Evolutionary conservation across 92 coral and sea anemone genomes (phyloP), one percentile per base, ranked within the genome.

Genomic region (Porites rus): DNA sequence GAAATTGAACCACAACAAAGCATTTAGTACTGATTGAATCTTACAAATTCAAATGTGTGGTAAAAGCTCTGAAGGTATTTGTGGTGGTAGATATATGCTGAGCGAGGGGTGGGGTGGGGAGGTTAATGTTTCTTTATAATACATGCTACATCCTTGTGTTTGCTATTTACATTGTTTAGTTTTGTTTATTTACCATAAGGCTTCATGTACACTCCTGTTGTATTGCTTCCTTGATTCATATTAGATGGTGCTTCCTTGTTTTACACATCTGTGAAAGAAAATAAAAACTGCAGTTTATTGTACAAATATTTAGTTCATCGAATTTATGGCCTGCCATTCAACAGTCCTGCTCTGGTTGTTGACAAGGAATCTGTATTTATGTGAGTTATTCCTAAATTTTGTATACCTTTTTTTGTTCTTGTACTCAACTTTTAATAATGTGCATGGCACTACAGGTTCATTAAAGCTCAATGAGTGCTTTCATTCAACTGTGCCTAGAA

Each of bases 181-280:
- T 62, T n/a, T 62, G 7, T 18, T 8, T 16, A 62, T n/a, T 7
- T n/a, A 16, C 66, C 7, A 20, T 20, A 16, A 17, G 7, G 17
- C 14, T 11, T 11, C 17, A 59, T 59, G 6, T 59, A 59, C 66
- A 62, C 1, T 46, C 3, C 71, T 76, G 7, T 7, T 43, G 25
- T 79, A 19, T 76, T 18, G 8, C 51, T 70, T 74, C 91, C 98
- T 91, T 95, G 81, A 94, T 92, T 60, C 22, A 25, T 43, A 19
- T 9, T 70, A 97, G 99, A 97, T 97, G 99, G 99, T 77, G 99
- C 99, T 13, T 93, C 96, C 16, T 85, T 97, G 87, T 92, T 97
- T 84, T 97, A 97, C 91, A 97, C 99, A 6, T 97, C 99, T 8
- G 99, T 95, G 16, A 97, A 97, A 90, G 99, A 97, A 90, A 92